phyloP scores from a whole-genome alignment of 2,797 vertebrate species.

The Geotrypetes seraphini region DNA sequence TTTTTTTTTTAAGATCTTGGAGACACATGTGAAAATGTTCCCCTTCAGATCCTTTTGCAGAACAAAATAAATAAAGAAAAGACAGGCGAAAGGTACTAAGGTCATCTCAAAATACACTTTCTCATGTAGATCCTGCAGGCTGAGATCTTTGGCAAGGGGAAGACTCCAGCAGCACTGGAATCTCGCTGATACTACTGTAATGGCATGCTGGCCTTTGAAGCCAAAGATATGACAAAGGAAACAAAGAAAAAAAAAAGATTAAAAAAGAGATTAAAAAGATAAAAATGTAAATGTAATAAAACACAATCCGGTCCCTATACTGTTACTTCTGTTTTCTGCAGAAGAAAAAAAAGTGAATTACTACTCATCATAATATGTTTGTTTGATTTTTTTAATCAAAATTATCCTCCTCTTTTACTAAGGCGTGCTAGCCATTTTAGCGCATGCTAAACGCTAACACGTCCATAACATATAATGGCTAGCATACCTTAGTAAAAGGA shows the following conservation, averaged over 20 bases:
- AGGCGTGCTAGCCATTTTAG: too few relatives aligned
- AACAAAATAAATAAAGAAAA: neutral
- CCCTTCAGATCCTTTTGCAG: too few relatives aligned
- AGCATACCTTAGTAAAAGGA: too few relatives aligned
- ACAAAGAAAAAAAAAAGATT: neutral
- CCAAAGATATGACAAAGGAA: constrained; percentile 1
- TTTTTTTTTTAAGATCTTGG: too few relatives aligned
- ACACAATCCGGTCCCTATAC: constrained; percentile 33
- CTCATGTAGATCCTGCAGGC: neutral
- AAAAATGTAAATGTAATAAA: constrained; percentile 34
- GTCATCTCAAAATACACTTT: neutral
- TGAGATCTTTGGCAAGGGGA: neutral
- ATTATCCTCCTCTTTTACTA: too few relatives aligned
- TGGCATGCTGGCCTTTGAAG: neutral
- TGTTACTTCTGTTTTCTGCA: too few relatives aligned
- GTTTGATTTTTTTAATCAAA: constrained; percentile 54
- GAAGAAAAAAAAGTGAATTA: too few relatives aligned
- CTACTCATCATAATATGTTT: constrained; percentile 40
- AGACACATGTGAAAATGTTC: too few relatives aligned
- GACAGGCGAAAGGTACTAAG: neutral
- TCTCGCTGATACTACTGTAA: too few relatives aligned
- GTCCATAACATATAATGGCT: too few relatives aligned
- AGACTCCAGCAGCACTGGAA: too few relatives aligned
- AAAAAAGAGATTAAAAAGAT: constrained; percentile 40
- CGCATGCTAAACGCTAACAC: too few relatives aligned